phyloP scores from a whole-genome alignment of 2,888 invertebrate genomes.

The Dromius quadrimaculatus region DNA sequence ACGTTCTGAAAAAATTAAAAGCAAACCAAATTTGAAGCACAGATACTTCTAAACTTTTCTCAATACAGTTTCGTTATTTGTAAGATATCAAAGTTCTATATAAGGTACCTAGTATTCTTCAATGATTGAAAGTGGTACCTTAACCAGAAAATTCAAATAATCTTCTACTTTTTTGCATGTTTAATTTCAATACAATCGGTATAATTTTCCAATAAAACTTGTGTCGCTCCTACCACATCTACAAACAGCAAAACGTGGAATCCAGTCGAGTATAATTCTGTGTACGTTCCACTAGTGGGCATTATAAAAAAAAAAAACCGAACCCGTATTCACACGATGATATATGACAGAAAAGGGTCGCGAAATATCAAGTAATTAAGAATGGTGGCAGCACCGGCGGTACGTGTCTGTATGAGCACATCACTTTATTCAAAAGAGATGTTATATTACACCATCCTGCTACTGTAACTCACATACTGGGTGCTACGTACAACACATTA shows the following conservation, averaged over 20 bases:
- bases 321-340: conserved; percentile 53
- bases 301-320: conserved; percentile 24
- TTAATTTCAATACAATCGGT: not conserved
- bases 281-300: conserved; percentile 22
- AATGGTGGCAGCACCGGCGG: conserved; percentile 56
- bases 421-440: conserved; percentile 57
- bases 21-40: too few relatives aligned
- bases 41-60: too few relatives aligned
- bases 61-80: too few relatives aligned
- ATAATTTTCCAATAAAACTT: not conserved
- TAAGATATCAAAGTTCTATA: too few relatives aligned
- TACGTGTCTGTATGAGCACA: conserved; percentile 32
- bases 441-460: conserved; percentile 43
- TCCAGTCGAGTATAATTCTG: conserved; percentile 26
- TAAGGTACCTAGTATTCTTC: too few relatives aligned
- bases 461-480: conserved; percentile 15
- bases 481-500: conserved; percentile 39
- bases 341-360: conserved; percentile 58
- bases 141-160: too few relatives aligned
- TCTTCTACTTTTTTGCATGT: not conserved
- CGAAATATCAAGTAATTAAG: conserved; percentile 59
- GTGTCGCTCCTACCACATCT: not conserved
- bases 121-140: too few relatives aligned
- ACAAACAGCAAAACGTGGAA: not conserved
- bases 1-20: too few relatives aligned